phyloP scores from a whole-genome alignment of 2,888 invertebrate genomes.

The Megalurothrips usitatus region DNA sequence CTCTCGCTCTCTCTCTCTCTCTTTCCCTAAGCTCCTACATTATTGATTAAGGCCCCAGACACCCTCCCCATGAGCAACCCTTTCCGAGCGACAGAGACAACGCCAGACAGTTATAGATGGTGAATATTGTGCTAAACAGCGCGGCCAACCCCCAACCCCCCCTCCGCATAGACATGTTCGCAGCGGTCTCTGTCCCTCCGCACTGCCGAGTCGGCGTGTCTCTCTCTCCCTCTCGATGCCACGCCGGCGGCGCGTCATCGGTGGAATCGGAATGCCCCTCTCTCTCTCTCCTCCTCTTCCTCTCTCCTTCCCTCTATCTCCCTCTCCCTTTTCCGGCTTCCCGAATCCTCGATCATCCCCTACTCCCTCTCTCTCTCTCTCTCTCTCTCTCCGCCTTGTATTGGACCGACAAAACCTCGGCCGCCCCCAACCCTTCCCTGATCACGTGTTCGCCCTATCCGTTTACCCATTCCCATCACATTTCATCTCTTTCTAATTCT shows the following conservation, averaged over 20 bases:
- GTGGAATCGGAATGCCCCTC: not conserved
- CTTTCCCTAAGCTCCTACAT: not conserved
- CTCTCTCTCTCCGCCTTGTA: not conserved
- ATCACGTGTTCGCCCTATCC: not conserved
- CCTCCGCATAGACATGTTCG: not conserved
- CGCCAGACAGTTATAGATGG: slow-evolving; percentile 23
- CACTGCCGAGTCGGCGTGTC: not conserved
- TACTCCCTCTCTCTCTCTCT: not conserved
- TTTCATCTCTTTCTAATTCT: slow-evolving; percentile 16
- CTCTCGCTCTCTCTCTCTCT: no score
- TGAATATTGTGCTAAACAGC: slow-evolving; percentile 23
- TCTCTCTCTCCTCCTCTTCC: not conserved
- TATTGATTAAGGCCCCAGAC: slow-evolving; percentile 25
- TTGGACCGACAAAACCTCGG: not conserved
- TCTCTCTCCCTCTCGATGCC: not conserved
- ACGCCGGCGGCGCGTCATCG: not conserved
- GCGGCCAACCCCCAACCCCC: no score
- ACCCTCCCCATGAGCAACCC: not conserved
- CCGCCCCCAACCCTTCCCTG: not conserved
- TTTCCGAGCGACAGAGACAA: not conserved
- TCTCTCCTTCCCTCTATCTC: slow-evolving; percentile 9
- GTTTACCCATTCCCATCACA: not conserved
- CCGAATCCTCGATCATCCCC: slow-evolving; percentile 1
- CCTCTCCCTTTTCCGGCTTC: not conserved
- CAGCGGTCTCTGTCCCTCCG: not conserved